Percentiles rank a stretch among this genome's conserved stretches.
phyloP scores from a whole-genome alignment of 2,888 invertebrate genomes.

The Lordiphosa fenestrarum region DNA sequence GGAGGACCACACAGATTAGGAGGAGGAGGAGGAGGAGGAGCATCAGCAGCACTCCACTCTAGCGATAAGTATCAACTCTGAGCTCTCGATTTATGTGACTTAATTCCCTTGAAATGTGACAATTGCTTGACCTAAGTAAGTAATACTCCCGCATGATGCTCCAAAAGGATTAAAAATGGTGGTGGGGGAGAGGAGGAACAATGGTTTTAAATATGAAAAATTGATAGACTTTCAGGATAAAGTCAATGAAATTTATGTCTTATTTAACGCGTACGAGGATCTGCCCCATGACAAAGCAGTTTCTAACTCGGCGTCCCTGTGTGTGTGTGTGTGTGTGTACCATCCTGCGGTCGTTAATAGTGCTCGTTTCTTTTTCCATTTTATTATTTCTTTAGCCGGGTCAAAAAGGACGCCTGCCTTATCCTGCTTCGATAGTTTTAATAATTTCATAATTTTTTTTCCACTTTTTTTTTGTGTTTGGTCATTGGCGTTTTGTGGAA shows the following conservation, averaged over 20 bases:
- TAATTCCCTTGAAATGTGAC: constrained; percentile 53
- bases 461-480: constrained; percentile 55
- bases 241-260: constrained; percentile 75
- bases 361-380: constrained; percentile 26
- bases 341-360: constrained; percentile 72
- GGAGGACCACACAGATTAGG: constrained; percentile 4
- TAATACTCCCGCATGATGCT: constrained; percentile 60
- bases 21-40: too few relatives aligned
- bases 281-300: constrained; percentile 64
- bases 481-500: constrained; percentile 69
- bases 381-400: constrained; percentile 29
- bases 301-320: constrained; percentile 20
- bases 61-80: constrained; percentile 51
- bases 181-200: constrained; percentile 37
- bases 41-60: constrained; percentile 16
- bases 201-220: constrained; percentile 67
- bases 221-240: constrained; percentile 66
- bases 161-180: constrained; percentile 52
- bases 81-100: constrained; percentile 63
- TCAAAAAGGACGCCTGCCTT: constrained; percentile 39
- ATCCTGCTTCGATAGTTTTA: constrained; percentile 35
- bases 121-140: constrained; percentile 39
- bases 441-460: constrained; percentile 72
- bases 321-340: neutral
- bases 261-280: constrained; percentile 43